Evolutionary conservation across 2,113 vertebrate species (phyloP).

Genomic region (Chiloscyllium plagiosum): DNA sequence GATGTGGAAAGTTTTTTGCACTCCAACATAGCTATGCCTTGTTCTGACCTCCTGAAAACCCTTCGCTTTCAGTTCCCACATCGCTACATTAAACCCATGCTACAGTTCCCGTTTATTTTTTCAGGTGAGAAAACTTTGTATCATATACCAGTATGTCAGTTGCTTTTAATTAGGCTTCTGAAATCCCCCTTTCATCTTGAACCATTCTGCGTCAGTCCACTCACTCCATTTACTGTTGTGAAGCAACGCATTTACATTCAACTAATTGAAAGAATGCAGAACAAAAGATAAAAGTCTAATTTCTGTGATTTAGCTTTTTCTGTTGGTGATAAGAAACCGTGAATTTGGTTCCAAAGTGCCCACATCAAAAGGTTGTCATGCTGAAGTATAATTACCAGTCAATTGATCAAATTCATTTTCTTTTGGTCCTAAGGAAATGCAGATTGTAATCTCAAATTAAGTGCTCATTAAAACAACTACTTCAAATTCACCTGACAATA

Average conservation of each 20-base stretch:
- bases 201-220: constrained; percentile 65
- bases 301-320: constrained; percentile 55
- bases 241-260: constrained; percentile 65
- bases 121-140: constrained; percentile 85
- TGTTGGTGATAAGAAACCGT: constrained; percentile 56
- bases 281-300: constrained; percentile 62
- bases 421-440: no score
- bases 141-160: constrained; percentile 76
- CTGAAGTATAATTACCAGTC: background rate
- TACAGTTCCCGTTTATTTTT: constrained; percentile 79
- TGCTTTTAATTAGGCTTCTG: constrained; percentile 89
- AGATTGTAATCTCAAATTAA: background rate
- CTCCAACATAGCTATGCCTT: constrained; percentile 55
- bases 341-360: constrained; percentile 42
- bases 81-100: constrained; percentile 52
- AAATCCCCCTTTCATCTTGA: constrained; percentile 73
- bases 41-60: constrained; percentile 62
- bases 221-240: constrained; percentile 66
- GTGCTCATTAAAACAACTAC: background rate
- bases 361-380: background rate
- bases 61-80: constrained; percentile 59
- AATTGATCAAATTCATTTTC: background rate
- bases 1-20: constrained; percentile 61
- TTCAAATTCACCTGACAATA: background rate
- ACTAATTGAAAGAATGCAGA: constrained; percentile 72